Conservation (phyloP, 2,888 invertebrate genomes). For the Drosophila histrio region DNA sequence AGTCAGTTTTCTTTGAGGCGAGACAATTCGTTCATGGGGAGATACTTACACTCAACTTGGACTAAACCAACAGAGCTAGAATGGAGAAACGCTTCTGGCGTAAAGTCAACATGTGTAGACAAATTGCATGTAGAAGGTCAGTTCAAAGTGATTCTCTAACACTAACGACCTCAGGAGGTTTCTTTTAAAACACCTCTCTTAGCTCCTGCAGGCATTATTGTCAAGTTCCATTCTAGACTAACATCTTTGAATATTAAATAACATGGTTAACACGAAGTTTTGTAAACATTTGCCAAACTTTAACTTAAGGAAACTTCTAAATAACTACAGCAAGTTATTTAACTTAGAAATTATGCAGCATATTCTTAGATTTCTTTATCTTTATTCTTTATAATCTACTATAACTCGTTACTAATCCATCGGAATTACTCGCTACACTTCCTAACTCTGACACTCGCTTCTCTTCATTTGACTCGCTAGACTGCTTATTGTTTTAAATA, state of each 20-base stretch:
- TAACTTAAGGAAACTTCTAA: background rate
- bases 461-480: too few species aligned
- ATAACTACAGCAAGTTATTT: too few species aligned
- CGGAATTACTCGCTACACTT: too few species aligned
- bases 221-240: background rate
- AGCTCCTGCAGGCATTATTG: background rate
- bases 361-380: too few species aligned
- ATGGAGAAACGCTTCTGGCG: constrained; percentile 9
- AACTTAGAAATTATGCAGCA: too few species aligned
- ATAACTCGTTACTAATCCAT: too few species aligned
- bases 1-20: constrained; percentile 35
- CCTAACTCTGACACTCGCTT: too few species aligned
- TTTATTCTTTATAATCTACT: too few species aligned
- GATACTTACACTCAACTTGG: constrained; percentile 24
- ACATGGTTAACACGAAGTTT: background rate
- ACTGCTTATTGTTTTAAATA: too few species aligned
- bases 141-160: constrained; percentile 12
- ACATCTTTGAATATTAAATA: background rate
- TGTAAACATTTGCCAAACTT: too few species aligned
- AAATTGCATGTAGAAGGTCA: constrained; percentile 2
- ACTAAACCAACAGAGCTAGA: constrained; percentile 28
- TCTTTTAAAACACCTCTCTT: background rate
- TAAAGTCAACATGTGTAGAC: constrained; percentile 25
- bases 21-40: constrained; percentile 24
- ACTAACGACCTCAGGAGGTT: background rate